Evolutionary conservation across 2,113 vertebrate genomes (phyloP), one percentile per base, ranked within the genome.

Genomic region (Dryoscopus gambensis): DNA sequence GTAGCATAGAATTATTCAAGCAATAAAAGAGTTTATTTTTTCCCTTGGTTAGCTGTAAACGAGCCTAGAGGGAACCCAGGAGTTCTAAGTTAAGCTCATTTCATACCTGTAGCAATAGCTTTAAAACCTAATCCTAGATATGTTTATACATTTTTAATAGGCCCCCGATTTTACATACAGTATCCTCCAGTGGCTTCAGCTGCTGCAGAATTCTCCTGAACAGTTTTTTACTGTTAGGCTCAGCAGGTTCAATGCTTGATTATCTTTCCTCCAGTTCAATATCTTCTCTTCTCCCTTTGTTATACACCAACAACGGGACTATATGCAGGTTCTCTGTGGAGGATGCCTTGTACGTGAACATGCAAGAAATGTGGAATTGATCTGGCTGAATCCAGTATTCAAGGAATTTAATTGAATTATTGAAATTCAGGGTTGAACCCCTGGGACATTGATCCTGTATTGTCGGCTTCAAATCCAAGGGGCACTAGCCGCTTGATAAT

Each of bases 331-430:
- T 97, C 75, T 78, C 65, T 57, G 85, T 75, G 73, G 76, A 95
- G 84, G 78, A 76, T 93, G 90, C 42, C 79, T 95, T 40, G 5
- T 75, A 91, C 8, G 10, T 87, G 44, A 97, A 97, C 75, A 57
- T 97, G 97, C 75, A 86, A 95, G 95, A 86, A 97, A 95, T 96
- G 94, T 90, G 52, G 90, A 96, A 97, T 96, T 33, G 11, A 97
- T 96, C 97, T 97, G 92, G 91, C 50, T 90, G 85, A 92, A 97
- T 97, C 95, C 86, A 47, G 33, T 95, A 96, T 95, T 96, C 97
- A 95, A 95, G 89, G 84, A 96, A 97, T 97, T 97, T 97, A 97
- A 98, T 93, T 98, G 96, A 97, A 97, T 97, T 98, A 97, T 97
- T 98, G 97, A 98, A 97, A 98, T 98, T 96, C 97, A 96, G 87